A percentile compares a stretch with the other conserved stretches of the same genome.
These are phyloP conservation scores for Notodonta ziczac DNA, from an alignment of 2,888 invertebrate genomes.

Conservation along the genomic window DNA sequence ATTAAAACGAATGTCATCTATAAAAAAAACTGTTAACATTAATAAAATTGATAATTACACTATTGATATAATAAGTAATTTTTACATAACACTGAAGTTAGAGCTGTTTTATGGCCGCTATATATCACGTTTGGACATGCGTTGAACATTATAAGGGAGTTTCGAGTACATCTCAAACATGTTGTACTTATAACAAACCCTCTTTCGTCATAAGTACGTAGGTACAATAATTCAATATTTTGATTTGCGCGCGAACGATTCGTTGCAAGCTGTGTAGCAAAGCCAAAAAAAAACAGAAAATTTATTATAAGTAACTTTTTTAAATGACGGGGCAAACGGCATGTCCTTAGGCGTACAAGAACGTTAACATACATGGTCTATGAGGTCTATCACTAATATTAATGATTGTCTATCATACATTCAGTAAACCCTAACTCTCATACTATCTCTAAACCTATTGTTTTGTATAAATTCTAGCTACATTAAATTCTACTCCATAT, in stretches of 20 bases:
- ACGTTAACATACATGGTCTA: conserved; percentile 59
- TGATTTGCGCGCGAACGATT: conserved; percentile 21
- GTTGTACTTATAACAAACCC: no score
- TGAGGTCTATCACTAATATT: conserved; percentile 64
- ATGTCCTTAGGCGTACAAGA: conserved; percentile 55
- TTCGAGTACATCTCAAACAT: conserved; percentile 28
- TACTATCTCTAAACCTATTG: conserved; percentile 72
- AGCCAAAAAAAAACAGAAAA: conserved; percentile 27
- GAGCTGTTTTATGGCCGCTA: conserved; percentile 67
- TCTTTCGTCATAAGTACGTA: no score
- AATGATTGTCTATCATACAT: conserved; percentile 74
- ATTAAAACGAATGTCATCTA: no score
- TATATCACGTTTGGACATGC: conserved; percentile 69
- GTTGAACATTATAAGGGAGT: conserved; percentile 33
- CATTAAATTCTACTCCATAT: conserved; percentile 66
- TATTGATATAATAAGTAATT: no score
- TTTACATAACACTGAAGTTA: conserved; percentile 33
- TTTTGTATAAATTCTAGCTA: conserved; percentile 83
- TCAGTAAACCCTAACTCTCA: conserved; percentile 70
- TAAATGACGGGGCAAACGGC: conserved; percentile 37
- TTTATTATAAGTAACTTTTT: conserved; percentile 11
- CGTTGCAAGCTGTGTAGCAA: conserved; percentile 29
- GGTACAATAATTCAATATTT: conserved; percentile 12
- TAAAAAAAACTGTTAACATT: no score
- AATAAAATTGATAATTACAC: no score